Evolutionary conservation across 2,888 invertebrate genomes (phyloP), one percentile per base, ranked within the genome.

Genomic region (Macropis europaea): DNA sequence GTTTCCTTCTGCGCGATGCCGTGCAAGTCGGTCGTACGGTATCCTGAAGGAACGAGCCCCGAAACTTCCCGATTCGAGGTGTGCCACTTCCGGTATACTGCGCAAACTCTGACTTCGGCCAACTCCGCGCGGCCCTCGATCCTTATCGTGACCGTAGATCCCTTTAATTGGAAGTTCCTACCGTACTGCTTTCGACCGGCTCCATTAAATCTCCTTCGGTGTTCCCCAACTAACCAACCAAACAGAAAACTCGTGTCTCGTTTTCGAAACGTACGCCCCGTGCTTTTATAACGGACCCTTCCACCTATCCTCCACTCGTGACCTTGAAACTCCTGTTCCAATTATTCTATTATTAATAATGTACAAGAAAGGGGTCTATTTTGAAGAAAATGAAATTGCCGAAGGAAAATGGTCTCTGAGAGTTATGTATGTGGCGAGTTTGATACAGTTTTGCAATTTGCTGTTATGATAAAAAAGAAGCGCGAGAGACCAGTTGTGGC

Each of bases 131-230:
- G 34, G 30, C 28, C 50, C 36, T 64, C 62, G 67, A 76, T 73
- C 60, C 54, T 81, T 81, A 77, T 78, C 81, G 48, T 34, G 60
- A 73, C 60, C 59, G 64, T 63, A 63, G 74, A 79, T 73, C 53
- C 63, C 61, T 73, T 70, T 73, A 80, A 78, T 81, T 78, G 71
- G 53, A 69, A 69, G 54, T 50, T 59, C 48, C 48, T 68, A 45
- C 43, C 19, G 54, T 42, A 50, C 38, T 28, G 48, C 47, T 54
- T 71, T 62, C 57, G 48, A 63, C 43, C 38, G 45, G 34, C 63
- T 73, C 52, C 64, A 28, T 73, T 72, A 66, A 79, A 75, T 75
- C 60, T 62, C 43, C 32, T 43, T 68, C 64, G 60, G 42, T 30
- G 19, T 15, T 60, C 50, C 48, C 26, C 42, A 53, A 57, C 42